Evolutionary conservation across 2,888 invertebrate species (phyloP), one percentile per base, ranked within the genome.

Genomic region (Calameuta filiformis): DNA sequence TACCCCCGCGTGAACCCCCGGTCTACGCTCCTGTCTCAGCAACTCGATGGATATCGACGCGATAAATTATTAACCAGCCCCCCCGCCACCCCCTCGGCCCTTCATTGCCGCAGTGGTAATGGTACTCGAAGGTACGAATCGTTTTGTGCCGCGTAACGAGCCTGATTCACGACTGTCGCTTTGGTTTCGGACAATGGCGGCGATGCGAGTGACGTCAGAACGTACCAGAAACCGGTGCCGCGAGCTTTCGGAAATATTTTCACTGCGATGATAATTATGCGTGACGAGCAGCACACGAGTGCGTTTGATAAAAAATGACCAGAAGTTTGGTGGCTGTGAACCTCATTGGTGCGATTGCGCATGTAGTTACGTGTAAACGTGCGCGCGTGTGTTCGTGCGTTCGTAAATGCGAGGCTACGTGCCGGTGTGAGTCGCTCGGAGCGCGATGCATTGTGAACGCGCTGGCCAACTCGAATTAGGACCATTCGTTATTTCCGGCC

Each of bases 41-140:
- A 56, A 56, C 23, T 68, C 68, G 37, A 71, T 73, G 35, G 33
- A 68, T 68, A 75, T 68, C 73, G 40, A 69, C 68, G 34, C 69
- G 35, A 78, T 76, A 73, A 81, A 80, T 77, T 76, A 80, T 80
- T 80, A 68, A 76, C 31, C 75, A 33, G 56, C 33, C 37, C 15
- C 4, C 40, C 4, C 33, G 4, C 33, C 33, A 11, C 33, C 33
- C 40, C 40, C 40, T 6, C 15, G 40, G 15, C 23, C 40, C 40
- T 9, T 56, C 40, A 6, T 56, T 9, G 1, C 40, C 0, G 2
- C 23, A 56, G 40, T 37, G 37, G 37, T 56, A 56, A 56, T 23
- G 40, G 40, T 56, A 56, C 40, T 56, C 40, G 40, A 56, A 56
- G 40, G 40, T 56, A 56, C 40, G 40, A 56, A 56, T 23, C 40